Evolutionary conservation across 1,140 invertebrate species (phyloP).

Genomic region (Leptestheria dahalacensis): DNA sequence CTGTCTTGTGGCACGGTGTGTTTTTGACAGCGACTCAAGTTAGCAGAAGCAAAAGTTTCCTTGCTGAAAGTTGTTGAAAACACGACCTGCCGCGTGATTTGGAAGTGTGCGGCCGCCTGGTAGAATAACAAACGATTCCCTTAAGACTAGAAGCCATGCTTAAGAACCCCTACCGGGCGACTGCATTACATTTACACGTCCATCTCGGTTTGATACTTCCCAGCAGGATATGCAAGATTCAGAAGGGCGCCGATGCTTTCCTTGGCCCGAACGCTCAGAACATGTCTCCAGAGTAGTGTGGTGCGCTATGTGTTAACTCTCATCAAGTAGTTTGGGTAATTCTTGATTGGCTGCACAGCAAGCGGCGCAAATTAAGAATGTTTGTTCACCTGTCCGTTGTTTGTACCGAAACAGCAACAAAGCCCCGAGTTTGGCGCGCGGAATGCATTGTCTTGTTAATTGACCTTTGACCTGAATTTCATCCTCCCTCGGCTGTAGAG

Average conservation of each 20-base stretch:
- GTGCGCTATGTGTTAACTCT: too few relatives aligned
- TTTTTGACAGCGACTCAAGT: too few relatives aligned
- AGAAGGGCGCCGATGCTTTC: neutral
- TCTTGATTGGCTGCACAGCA: too few relatives aligned
- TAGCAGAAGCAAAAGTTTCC: too few relatives aligned
- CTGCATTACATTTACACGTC: neutral
- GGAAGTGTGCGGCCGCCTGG: neutral
- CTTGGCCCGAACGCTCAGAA: too few relatives aligned
- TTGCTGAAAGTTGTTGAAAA: neutral
- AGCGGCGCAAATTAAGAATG: too few relatives aligned
- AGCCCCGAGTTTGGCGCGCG: too few relatives aligned
- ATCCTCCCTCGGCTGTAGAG: neutral
- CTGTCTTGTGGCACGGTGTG: too few relatives aligned
- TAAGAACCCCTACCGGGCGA: neutral
- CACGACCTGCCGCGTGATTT: neutral
- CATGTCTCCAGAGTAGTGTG: too few relatives aligned
- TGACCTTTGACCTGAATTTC: neutral
- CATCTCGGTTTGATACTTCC: neutral
- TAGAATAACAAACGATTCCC: neutral
- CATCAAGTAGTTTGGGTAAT: too few relatives aligned
- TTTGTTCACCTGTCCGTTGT: too few relatives aligned
- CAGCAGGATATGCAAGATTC: neutral
- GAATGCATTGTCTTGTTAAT: neutral
- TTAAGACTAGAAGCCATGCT: neutral
- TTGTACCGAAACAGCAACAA: too few relatives aligned